Evolutionary conservation across 2,888 invertebrate genomes (phyloP).

Genomic region (Drosophila algonquin): DNA sequence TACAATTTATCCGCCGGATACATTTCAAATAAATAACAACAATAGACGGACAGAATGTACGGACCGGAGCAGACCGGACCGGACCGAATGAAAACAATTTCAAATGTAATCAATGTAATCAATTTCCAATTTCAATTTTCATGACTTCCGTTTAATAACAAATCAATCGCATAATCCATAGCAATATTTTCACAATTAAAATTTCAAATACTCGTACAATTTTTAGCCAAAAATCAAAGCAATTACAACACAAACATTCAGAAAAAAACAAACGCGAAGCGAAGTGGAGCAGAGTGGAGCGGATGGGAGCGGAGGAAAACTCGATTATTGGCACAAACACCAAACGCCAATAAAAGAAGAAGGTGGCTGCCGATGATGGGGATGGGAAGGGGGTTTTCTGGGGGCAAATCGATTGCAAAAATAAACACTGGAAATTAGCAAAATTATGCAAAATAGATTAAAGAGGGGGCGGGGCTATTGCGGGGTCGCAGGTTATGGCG

Average conservation of each 20-base stretch:
- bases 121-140: slow-evolving; percentile 61
- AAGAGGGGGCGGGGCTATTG: slow-evolving; percentile 15
- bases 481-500: slow-evolving; percentile 41
- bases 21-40: slow-evolving; percentile 76
- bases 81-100: slow-evolving; percentile 47
- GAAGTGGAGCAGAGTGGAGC: too few species aligned
- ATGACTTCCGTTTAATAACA: slow-evolving; percentile 79
- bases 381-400: neutral
- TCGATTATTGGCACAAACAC: slow-evolving; percentile 74
- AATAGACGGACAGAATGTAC: slow-evolving; percentile 24
- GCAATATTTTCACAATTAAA: slow-evolving; percentile 80
- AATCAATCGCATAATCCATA: slow-evolving; percentile 80
- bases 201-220: slow-evolving; percentile 72
- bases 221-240: slow-evolving; percentile 74
- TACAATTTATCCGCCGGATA: slow-evolving; percentile 75
- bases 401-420: slow-evolving; percentile 54
- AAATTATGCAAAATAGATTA: slow-evolving; percentile 73
- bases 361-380: neutral
- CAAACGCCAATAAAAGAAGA: slow-evolving; percentile 66
- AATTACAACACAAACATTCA: slow-evolving; percentile 69
- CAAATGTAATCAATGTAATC: slow-evolving; percentile 59
- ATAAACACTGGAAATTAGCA: slow-evolving; percentile 76
- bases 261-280: slow-evolving; percentile 18
- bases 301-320: slow-evolving; percentile 12
- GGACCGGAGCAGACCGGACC: slow-evolving; percentile 2